These are phyloP conservation scores for Hippocampus mohnikei DNA, from an alignment of 2,113 vertebrate genomes.

Conservation along the genomic window DNA sequence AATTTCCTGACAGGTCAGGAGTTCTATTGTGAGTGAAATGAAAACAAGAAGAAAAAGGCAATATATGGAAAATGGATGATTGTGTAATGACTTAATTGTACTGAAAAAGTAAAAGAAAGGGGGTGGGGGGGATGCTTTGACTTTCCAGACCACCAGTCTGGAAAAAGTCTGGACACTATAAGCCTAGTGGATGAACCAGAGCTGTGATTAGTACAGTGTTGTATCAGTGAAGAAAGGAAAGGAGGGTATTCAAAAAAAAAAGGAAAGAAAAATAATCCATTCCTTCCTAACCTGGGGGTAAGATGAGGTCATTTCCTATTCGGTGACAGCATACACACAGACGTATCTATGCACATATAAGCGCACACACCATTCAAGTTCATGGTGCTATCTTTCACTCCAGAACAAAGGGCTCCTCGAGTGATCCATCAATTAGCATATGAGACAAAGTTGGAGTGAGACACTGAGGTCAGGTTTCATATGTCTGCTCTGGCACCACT, in stretches of 20 bases:
- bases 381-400: conserved; percentile 57
- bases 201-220: conserved; percentile 43
- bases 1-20: background rate
- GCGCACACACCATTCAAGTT: conserved; percentile 30
- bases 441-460: conserved; percentile 40
- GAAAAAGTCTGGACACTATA: background rate
- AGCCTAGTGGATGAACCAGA: conserved; percentile 13
- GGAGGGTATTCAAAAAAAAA: conserved; percentile 6
- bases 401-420: conserved; percentile 58
- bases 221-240: conserved; percentile 39
- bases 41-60: background rate
- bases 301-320: conserved; percentile 75
- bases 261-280: conserved; percentile 59
- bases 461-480: conserved; percentile 56
- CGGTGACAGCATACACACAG: conserved; percentile 63
- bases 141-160: conserved; percentile 33
- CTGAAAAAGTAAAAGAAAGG: conserved; percentile 1
- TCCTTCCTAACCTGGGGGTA: conserved; percentile 69
- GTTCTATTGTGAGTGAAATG: background rate
- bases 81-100: conserved; percentile 10
- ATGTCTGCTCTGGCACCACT: conserved; percentile 42
- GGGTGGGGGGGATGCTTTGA: conserved; percentile 11
- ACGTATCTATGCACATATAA: conserved; percentile 17
- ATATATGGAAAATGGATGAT: background rate
- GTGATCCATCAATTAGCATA: conserved; percentile 65